Evolutionary conservation across 2,888 invertebrate species (phyloP).

Genomic region (Lymantria dispar): DNA sequence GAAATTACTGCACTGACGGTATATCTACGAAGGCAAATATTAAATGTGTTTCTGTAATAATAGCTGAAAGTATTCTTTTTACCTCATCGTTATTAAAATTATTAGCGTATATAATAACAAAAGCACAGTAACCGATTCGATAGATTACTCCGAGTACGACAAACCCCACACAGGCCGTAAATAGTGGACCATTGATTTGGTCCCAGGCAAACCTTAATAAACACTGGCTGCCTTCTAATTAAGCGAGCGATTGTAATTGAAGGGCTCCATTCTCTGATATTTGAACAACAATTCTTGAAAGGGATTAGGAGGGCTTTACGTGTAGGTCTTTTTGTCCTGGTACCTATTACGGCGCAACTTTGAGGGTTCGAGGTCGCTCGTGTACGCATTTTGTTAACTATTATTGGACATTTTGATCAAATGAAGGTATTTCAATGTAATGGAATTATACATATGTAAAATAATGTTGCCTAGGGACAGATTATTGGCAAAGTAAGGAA

Average conservation of each 20-base stretch:
- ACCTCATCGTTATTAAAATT: too few relatives aligned
- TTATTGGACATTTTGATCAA: background rate
- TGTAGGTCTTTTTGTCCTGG: constrained; percentile 22
- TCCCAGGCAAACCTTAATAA: constrained; percentile 44
- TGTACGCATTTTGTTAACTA: background rate
- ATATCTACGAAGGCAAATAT: too few relatives aligned
- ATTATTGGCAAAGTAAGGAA: too few relatives aligned
- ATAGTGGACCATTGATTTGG: constrained; percentile 47
- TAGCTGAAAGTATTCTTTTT: too few relatives aligned
- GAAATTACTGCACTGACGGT: too few relatives aligned
- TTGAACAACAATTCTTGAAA: constrained; percentile 54
- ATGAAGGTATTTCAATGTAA: background rate
- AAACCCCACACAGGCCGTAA: constrained; percentile 36
- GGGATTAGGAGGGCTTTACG: constrained; percentile 31
- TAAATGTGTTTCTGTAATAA: too few relatives aligned
- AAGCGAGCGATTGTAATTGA: constrained; percentile 58
- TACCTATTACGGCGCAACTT: background rate
- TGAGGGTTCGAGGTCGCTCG: background rate
- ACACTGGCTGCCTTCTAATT: constrained; percentile 55
- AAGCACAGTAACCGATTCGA: constrained; percentile 12
- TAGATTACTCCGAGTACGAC: constrained; percentile 34
- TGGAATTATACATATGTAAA: too few relatives aligned
- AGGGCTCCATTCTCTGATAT: constrained; percentile 56
- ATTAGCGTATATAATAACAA: background rate
- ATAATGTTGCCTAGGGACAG: too few relatives aligned